phyloP scores from a whole-genome alignment of 30 jellyfish, hydroid and myxozoan species.

The Aurelia aurita complex sp. Pacific region DNA sequence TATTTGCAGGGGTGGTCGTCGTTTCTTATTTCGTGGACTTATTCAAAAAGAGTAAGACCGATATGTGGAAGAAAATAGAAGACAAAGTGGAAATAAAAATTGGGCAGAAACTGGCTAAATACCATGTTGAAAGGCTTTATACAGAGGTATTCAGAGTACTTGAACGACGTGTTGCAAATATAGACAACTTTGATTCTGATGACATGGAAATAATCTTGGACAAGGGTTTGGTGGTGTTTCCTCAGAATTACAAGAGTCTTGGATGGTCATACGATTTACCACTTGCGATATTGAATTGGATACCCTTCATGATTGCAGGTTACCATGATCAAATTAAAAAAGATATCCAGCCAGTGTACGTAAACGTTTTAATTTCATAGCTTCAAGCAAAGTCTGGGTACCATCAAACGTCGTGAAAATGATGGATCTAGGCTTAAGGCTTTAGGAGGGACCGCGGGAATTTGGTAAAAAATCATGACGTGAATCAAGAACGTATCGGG shows the following conservation, averaged over 20 bases:
- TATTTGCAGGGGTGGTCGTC: neutral
- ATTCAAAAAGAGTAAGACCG: neutral
- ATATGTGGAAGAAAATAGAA: neutral
- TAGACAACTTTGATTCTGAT: constrained; percentile 3
- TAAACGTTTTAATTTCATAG: no score
- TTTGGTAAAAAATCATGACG: no score
- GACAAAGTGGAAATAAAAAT: constrained; percentile 20
- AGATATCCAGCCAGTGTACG: constrained; percentile 7
- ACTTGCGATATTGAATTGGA: constrained; percentile 9
- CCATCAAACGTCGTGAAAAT: no score
- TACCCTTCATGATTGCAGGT: constrained; percentile 28
- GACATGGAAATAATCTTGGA: constrained; percentile 18
- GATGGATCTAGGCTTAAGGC: no score
- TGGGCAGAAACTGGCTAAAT: constrained; percentile 25
- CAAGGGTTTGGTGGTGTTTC: constrained; percentile 6
- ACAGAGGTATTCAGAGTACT: constrained; percentile 17
- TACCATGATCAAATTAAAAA: constrained; percentile 11
- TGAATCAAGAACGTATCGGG: no score
- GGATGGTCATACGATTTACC: constrained; percentile 46
- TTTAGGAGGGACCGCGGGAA: no score
- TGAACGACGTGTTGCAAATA: neutral
- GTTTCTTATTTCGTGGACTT: neutral
- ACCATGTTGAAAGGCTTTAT: constrained; percentile 13
- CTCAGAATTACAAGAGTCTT: constrained; percentile 17
- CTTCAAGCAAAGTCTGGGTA: no score